phyloP scores from a whole-genome alignment of 2,888 invertebrate species.

The Formica aserva region DNA sequence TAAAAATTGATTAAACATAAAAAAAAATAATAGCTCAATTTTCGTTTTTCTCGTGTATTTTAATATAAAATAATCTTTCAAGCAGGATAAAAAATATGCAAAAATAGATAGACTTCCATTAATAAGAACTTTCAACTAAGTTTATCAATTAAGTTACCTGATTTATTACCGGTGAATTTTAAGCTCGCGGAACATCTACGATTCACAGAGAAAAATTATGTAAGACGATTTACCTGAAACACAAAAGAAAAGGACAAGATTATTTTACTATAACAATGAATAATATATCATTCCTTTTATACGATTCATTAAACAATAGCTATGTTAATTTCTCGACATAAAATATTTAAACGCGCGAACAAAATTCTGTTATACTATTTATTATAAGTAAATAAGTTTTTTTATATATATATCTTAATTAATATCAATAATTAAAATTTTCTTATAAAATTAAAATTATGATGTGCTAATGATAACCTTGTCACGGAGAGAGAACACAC shows the following conservation, averaged over 20 bases:
- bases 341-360: not conserved
- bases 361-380: not conserved
- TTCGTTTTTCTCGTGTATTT: too few species aligned
- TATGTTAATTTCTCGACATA: not conserved
- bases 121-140: not conserved
- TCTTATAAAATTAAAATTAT: conserved; percentile 17
- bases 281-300: not conserved
- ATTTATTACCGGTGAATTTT: not conserved
- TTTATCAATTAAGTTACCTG: conserved; percentile 34
- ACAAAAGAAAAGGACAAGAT: not conserved
- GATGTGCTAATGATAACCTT: conserved; percentile 12
- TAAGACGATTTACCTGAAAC: conserved; percentile 33
- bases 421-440: conserved; percentile 19
- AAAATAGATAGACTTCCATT: not conserved
- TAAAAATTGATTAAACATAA: not conserved
- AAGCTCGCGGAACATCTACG: not conserved
- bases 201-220: not conserved
- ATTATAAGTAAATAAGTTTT: not conserved
- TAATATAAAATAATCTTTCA: not conserved
- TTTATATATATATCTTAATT: not conserved
- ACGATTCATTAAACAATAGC: not conserved
- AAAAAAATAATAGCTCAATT: not conserved
- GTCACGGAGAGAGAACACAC: not conserved
- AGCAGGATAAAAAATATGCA: not conserved
- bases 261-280: not conserved